Conservation (phyloP, 2,888 invertebrate genomes). For the Folsomia manolachei region DNA sequence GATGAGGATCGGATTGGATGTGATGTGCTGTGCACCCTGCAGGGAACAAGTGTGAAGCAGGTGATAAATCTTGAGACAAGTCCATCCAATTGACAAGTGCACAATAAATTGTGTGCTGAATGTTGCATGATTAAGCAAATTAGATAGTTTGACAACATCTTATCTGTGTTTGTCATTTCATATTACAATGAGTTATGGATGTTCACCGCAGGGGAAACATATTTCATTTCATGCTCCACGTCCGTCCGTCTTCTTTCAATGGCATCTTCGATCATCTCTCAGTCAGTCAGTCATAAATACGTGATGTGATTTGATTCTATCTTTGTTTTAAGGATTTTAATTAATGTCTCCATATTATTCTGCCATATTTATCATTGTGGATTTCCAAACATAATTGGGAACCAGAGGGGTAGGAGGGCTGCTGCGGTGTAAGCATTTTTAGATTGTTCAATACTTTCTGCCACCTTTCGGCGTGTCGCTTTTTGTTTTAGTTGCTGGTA, state of each 20-base stretch:
- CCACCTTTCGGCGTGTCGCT: constrained; percentile 22
- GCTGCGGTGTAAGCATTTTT: constrained; percentile 44
- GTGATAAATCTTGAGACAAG: background rate
- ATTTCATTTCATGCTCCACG: background rate
- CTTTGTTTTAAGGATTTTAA: background rate
- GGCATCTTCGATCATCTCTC: too few species aligned
- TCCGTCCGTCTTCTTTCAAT: background rate
- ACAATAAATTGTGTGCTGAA: background rate
- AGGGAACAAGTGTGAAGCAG: background rate
- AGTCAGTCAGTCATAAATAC: background rate
- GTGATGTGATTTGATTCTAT: background rate
- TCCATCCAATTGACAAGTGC: background rate
- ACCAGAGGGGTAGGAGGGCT: constrained; percentile 49
- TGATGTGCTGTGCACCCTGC: background rate
- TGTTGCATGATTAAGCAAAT: constrained; percentile 10
- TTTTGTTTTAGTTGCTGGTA: constrained; percentile 19
- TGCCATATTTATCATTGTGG: background rate
- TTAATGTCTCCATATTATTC: background rate
- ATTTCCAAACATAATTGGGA: constrained; percentile 47
- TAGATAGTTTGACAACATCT: constrained; percentile 7
- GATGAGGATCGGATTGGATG: too few species aligned
- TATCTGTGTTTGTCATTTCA: background rate
- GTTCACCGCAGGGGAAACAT: background rate
- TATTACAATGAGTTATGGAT: background rate
- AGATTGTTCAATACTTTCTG: constrained; percentile 38